Conservation (phyloP, 2,888 invertebrate genomes). For the Drepana falcataria region DNA sequence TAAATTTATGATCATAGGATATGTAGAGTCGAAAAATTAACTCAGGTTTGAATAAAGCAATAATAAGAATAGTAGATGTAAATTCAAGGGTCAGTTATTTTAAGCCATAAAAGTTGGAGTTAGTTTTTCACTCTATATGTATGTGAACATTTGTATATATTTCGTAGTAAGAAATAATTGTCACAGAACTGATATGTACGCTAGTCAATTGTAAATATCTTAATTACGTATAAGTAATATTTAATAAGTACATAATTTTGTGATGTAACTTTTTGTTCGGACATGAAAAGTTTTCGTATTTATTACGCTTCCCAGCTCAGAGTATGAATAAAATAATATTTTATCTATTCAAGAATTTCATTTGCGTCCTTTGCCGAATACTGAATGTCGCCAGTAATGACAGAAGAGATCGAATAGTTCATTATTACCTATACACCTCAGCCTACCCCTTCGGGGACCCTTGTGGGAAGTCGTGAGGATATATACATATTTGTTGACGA, state of each 20-base stretch:
- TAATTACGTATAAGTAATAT: conserved; percentile 37
- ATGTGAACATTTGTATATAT: conserved; percentile 49
- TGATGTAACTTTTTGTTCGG: conserved; percentile 76
- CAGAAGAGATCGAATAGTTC: no score
- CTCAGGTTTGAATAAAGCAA: background rate
- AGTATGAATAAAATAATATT: conserved; percentile 77
- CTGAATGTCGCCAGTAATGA: no score
- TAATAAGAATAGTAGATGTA: background rate
- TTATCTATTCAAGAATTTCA: conserved; percentile 64
- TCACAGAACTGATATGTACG: conserved; percentile 77
- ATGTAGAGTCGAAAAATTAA: conserved; percentile 22
- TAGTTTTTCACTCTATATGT: conserved; percentile 2
- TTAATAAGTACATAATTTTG: conserved; percentile 67
- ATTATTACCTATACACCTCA: no score
- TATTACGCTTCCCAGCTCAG: conserved; percentile 78
- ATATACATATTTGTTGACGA: conserved; percentile 15
- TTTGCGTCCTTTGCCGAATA: conserved; percentile 1
- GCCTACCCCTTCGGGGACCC: no score
- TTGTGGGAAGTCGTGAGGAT: conserved; percentile 9
- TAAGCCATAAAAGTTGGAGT: background rate
- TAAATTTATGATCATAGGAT: conserved; percentile 44
- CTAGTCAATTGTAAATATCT: conserved; percentile 78
- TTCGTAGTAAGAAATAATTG: conserved; percentile 42
- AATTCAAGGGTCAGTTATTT: background rate
- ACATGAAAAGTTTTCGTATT: conserved; percentile 68